Percentiles rank a stretch among this genome's conserved stretches.
These are phyloP conservation scores for Ageneiosus marmoratus DNA, from an alignment of 2,113 vertebrate genomes.

Conservation along the genomic window DNA sequence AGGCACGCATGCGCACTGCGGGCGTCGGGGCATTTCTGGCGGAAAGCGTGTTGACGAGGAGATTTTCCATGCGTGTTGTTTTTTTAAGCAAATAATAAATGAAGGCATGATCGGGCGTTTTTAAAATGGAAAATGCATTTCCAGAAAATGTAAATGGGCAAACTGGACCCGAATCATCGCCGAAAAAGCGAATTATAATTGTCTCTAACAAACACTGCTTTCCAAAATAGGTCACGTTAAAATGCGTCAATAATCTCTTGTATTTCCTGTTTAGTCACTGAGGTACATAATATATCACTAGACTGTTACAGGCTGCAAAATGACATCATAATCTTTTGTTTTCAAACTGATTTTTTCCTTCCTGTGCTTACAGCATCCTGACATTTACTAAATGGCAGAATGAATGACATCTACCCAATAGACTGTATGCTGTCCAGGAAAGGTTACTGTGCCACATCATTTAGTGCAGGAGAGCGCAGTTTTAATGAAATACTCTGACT, in stretches of 20 bases:
- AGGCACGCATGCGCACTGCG: conserved; percentile 79
- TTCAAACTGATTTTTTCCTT: not conserved
- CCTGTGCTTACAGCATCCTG: not conserved
- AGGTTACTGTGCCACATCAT: not conserved
- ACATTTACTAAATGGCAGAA: not conserved
- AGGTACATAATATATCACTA: not conserved
- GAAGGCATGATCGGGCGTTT: not conserved
- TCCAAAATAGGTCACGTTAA: conserved; percentile 21
- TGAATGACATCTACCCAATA: not conserved
- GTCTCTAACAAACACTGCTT: not conserved
- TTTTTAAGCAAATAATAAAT: not conserved
- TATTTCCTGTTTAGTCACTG: not conserved
- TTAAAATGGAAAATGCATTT: not conserved
- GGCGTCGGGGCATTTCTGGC: conserved; percentile 62
- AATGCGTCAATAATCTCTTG: not conserved
- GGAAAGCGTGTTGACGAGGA: conserved; percentile 17
- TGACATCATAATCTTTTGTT: not conserved
- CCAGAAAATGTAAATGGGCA: no score
- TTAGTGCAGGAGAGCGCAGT: not conserved
- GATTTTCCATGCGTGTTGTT: not conserved
- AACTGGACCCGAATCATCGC: not conserved
- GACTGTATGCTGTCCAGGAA: not conserved
- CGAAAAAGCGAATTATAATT: not conserved
- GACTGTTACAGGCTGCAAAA: not conserved
- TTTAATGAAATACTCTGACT: not conserved